Evolutionary conservation across 2,888 invertebrate genomes (phyloP).

Genomic region (Vandiemenella viatica): DNA sequence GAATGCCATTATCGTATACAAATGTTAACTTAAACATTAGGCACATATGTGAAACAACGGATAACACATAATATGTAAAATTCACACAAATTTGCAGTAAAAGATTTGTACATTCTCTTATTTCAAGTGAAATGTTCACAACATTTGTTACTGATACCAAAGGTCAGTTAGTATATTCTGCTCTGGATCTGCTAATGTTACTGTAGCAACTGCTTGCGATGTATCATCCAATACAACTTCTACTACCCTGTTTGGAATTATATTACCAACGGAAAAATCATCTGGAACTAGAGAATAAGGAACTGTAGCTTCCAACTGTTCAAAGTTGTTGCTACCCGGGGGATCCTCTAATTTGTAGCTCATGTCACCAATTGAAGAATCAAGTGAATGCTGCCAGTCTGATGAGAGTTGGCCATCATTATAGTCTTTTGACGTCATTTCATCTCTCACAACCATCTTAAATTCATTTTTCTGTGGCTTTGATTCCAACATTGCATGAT

Average conservation of each 20-base stretch:
- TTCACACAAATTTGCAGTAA: no score
- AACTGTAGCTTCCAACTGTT: not conserved
- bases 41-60: no score
- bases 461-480: conserved; percentile 14
- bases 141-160: conserved; percentile 10
- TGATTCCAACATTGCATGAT: conserved; percentile 10
- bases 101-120: no score
- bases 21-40: no score
- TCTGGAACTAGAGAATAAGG: conserved; percentile 9
- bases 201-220: conserved; percentile 12
- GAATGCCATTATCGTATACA: no score
- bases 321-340: conserved; percentile 2
- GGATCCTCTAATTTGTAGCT: conserved; percentile 6
- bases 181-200: conserved; percentile 9
- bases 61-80: no score
- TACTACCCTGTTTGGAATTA: conserved; percentile 11
- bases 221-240: conserved; percentile 15
- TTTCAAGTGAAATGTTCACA: no score
- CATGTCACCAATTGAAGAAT: conserved; percentile 2
- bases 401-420: not conserved
- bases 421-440: not conserved
- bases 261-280: conserved; percentile 6
- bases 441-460: conserved; percentile 17
- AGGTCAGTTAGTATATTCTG: conserved; percentile 8
- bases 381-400: conserved; percentile 3